phyloP scores from a whole-genome alignment of 2,797 vertebrate species.

The Agapornis canus region DNA sequence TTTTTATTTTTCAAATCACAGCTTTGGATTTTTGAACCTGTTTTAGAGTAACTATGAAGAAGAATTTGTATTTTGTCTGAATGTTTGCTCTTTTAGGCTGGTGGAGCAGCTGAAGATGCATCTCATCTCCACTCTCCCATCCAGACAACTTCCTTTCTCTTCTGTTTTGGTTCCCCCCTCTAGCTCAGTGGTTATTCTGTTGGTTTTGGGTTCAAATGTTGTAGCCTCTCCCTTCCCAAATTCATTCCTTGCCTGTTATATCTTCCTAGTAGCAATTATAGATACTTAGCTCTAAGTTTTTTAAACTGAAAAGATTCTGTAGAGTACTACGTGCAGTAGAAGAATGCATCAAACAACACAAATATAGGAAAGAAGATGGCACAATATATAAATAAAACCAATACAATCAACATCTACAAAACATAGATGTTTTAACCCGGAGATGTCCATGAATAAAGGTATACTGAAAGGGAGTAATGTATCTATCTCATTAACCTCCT shows the following conservation, averaged over 20 bases:
- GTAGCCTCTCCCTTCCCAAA: not conserved
- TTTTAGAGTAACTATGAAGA: not conserved
- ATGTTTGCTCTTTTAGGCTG: not conserved
- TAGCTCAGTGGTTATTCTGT: not conserved
- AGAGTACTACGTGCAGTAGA: not conserved
- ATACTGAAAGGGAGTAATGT: not conserved
- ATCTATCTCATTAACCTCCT: not conserved
- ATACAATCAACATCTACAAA: not conserved
- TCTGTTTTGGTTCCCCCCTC: not conserved
- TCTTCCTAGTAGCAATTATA: not conserved
- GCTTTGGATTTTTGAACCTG: not conserved
- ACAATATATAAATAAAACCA: not conserved
- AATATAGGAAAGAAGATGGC: not conserved
- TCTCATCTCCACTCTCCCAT: not conserved
- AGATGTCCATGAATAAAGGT: no score
- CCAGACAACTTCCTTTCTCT: not conserved
- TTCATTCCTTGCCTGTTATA: not conserved
- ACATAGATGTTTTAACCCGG: not conserved
- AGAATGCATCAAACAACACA: not conserved
- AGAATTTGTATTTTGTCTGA: not conserved
- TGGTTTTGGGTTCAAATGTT: not conserved
- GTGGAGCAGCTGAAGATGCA: not conserved
- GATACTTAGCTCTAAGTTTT: not conserved
- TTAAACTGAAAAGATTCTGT: not conserved
- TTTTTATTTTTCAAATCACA: not conserved